Conservation (phyloP, 2,113 vertebrate species). For the Phasianus colchicus region DNA sequence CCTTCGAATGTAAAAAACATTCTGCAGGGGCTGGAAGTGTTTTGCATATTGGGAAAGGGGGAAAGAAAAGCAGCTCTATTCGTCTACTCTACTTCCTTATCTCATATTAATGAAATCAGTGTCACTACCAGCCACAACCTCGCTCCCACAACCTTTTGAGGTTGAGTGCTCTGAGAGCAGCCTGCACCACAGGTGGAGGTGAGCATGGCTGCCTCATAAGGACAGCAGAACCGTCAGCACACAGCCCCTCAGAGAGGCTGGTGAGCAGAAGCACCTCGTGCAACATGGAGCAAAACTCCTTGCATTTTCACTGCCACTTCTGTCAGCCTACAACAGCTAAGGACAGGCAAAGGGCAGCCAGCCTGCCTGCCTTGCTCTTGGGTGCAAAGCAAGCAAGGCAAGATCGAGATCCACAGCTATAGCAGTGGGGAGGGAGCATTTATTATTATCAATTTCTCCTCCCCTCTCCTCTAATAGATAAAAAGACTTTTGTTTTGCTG, state of each 20-base stretch:
- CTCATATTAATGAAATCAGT: not conserved
- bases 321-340: not conserved
- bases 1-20: not conserved
- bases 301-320: not conserved
- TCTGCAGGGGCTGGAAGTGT: not conserved
- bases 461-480: constrained; percentile 6
- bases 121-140: not conserved
- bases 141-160: not conserved
- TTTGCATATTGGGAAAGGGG: not conserved
- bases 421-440: not conserved
- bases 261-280: not conserved
- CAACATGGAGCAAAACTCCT: constrained; percentile 14
- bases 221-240: not conserved
- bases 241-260: not conserved
- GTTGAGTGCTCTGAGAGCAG: not conserved
- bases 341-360: not conserved
- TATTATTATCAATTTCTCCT: constrained; percentile 23
- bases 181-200: not conserved
- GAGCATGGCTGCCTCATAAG: not conserved
- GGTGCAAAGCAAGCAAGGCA: constrained; percentile 35
- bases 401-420: constrained; percentile 13
- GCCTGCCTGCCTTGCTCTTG: constrained; percentile 23
- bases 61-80: not conserved
- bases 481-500: constrained; percentile 36
- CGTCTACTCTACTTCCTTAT: constrained; percentile 1